A percentile compares a stretch with the other conserved stretches of the same genome.
phyloP scores from a whole-genome alignment of 2,797 vertebrate species.

The Mormyrops boulengeri region DNA sequence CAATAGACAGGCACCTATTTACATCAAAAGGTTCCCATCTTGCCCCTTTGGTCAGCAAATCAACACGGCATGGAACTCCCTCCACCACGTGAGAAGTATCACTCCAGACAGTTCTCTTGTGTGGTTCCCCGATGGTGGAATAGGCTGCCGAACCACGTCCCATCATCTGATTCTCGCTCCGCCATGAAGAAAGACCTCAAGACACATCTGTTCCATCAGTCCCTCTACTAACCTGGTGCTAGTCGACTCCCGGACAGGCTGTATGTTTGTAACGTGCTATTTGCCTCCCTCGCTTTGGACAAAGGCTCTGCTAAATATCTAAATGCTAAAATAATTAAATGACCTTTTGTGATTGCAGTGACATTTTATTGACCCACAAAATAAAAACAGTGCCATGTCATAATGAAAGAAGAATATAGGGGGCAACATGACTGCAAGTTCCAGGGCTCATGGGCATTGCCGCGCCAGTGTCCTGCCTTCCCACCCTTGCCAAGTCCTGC shows the following conservation, averaged over 20 bases:
- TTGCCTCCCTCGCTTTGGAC: not conserved
- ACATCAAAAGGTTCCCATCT: not conserved
- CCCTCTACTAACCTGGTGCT: not conserved
- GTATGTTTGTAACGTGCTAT: not conserved
- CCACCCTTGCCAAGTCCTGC: not conserved
- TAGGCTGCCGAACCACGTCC: not conserved
- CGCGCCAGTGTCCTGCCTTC: not conserved
- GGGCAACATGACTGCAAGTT: not conserved
- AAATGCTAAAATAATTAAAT: not conserved
- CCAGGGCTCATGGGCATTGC: not conserved
- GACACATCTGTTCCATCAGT: not conserved
- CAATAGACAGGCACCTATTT: not conserved
- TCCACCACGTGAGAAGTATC: not conserved
- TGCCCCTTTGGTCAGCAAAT: not conserved
- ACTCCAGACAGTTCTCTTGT: not conserved
- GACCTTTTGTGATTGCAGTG: not conserved
- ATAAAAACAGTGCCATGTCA: not conserved
- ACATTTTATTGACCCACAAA: not conserved
- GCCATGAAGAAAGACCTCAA: not conserved
- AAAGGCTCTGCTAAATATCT: not conserved
- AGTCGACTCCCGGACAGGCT: not conserved
- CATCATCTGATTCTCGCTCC: not conserved
- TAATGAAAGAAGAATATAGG: not conserved
- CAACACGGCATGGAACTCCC: not conserved
- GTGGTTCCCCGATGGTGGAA: not conserved